Evolutionary conservation across 35 echinoderm and acorn worm species (phyloP), one percentile per base, ranked within the genome.

Genomic region (Diadema setosum): DNA sequence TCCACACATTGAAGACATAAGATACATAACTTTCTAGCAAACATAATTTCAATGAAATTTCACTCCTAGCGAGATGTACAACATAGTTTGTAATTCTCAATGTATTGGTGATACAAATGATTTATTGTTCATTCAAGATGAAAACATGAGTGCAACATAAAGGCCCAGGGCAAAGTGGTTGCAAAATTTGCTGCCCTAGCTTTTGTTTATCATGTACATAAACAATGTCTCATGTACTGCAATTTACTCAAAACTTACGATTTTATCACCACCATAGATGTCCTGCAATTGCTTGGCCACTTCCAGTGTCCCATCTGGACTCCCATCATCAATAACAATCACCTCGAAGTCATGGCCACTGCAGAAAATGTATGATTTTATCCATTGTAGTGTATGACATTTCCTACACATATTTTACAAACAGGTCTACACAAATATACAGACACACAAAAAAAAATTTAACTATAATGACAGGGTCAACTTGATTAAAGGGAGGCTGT

Each of bases 291-390:
- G 92, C 42, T 91, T 91, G 2, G 84, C 96, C 5, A 90, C 89
- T 27, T 94, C 96, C 57, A 98, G 75, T 4, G 96, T 98, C 30
- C 96, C 96, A 86, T 98, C 96, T 60, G 96, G 96, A 43, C 96
- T 98, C 58, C 96, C 96, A 98, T 98, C 96, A 58, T 98, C 96
- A 33, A 98, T 94, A 1, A 98, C 89, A 56, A 98, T 94, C 16
- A 98, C 81, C 46, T 98, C 96, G 90, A 81, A 98, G 70, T 98
- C 80, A 87, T 90, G 82, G 16, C 90, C 87, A 85, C 95, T 97
- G 87, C 3, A 75, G 74, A 42, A n/a, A 81, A 85, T 39, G 84
- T 59, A 86, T 40, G 31, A 46, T 70, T 16, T 46, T 41, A 82
- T 27, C 12, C 20, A 42, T 15, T 49, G 16, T 14, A 21, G 15